A percentile compares a stretch with the other conserved stretches of the same genome.
phyloP scores from a whole-genome alignment of 2,797 vertebrate genomes.

The Acipenser oxyrinchus region DNA sequence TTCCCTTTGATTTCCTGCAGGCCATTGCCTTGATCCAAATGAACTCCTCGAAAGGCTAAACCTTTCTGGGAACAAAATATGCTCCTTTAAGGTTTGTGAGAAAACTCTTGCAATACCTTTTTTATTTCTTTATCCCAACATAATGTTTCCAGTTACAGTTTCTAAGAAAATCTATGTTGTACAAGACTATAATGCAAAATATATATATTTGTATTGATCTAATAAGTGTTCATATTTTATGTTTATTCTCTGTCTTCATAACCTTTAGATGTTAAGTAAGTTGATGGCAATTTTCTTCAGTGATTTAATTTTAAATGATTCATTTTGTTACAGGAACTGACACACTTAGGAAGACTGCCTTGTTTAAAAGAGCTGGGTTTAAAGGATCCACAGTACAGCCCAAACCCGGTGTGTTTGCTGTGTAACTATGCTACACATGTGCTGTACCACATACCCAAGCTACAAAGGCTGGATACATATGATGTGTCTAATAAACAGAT shows the following conservation, averaged over 20 bases:
- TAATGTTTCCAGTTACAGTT: too few species aligned
- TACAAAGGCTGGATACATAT: conserved; percentile 69
- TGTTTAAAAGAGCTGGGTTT: conserved; percentile 65
- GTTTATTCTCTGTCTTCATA: too few species aligned
- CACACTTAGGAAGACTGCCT: conserved; percentile 55
- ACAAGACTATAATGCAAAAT: too few species aligned
- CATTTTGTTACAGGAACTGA: conserved; percentile 66
- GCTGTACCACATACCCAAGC: conserved; percentile 74
- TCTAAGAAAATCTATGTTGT: too few species aligned
- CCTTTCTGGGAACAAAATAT: conserved; percentile 79
- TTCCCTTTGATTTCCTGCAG: conserved; percentile 29
- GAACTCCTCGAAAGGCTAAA: conserved; percentile 68
- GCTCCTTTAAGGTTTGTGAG: conserved; percentile 72
- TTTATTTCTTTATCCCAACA: background rate
- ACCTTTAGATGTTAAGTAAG: too few species aligned
- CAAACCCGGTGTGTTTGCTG: conserved; percentile 76
- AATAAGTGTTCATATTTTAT: too few species aligned
- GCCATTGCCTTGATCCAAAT: conserved; percentile 64
- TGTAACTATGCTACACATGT: conserved; percentile 79
- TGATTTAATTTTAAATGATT: background rate
- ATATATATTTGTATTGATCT: too few species aligned
- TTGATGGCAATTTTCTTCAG: background rate
- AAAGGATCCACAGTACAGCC: conserved; percentile 65
- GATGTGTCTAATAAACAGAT: conserved; percentile 66
- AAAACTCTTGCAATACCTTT: background rate